These are phyloP conservation scores for Drosophila anomalipes DNA, from an alignment of 2,888 invertebrate species.

Conservation along the genomic window DNA sequence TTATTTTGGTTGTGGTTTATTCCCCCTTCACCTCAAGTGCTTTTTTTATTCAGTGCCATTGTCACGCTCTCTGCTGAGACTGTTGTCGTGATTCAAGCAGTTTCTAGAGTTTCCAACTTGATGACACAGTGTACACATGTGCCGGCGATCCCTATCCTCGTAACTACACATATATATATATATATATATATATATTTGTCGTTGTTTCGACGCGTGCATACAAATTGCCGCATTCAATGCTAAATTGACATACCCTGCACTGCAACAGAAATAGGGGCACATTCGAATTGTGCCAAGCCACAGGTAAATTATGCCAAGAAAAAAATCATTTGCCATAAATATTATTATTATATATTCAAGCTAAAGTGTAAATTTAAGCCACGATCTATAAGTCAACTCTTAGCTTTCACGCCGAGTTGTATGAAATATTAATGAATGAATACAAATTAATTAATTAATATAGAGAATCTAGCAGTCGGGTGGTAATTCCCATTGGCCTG, in stretches of 20 bases:
- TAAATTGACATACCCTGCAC: constrained; percentile 32
- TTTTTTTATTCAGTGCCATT: constrained; percentile 22
- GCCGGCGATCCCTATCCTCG: constrained; percentile 21
- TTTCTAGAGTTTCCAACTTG: constrained; percentile 49
- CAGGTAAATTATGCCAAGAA: background rate
- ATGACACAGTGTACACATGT: constrained; percentile 24
- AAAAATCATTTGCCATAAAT: background rate
- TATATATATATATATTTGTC: constrained; percentile 19
- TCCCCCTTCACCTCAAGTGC: background rate
- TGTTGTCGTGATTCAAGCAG: constrained; percentile 65
- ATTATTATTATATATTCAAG: background rate
- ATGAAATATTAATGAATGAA: background rate
- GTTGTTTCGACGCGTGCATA: constrained; percentile 61
- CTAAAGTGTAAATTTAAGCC: background rate
- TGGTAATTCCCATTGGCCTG: background rate
- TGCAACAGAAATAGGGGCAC: background rate
- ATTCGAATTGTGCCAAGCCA: background rate
- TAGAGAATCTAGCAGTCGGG: constrained; percentile 14
- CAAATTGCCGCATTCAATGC: constrained; percentile 51
- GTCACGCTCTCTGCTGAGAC: constrained; percentile 32
- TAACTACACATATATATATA: background rate
- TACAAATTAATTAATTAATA: background rate
- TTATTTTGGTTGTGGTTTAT: constrained; percentile 27
- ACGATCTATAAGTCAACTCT: background rate
- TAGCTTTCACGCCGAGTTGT: background rate